Evolutionary conservation across 2,888 invertebrate species (phyloP).

Genomic region (Saturnia japonica): DNA sequence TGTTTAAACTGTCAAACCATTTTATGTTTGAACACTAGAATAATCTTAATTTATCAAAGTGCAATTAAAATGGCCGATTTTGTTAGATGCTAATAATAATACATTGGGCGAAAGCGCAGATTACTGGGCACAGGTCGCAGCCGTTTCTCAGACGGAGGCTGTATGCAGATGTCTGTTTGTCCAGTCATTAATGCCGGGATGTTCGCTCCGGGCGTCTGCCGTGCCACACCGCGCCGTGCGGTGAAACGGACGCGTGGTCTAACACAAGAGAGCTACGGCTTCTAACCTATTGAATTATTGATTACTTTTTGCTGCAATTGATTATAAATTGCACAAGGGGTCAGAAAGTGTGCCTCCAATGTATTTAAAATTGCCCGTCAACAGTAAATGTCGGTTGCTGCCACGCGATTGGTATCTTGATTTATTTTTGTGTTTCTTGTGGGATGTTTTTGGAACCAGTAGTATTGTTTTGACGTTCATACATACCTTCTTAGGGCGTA

Average conservation of each 20-base stretch:
- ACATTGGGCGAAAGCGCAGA: constrained; percentile 31
- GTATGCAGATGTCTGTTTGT: constrained; percentile 84
- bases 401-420: too few relatives aligned
- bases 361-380: too few relatives aligned
- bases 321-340: too few relatives aligned
- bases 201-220: constrained; percentile 42
- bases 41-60: not conserved
- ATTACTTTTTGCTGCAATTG: too few relatives aligned
- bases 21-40: not conserved
- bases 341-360: too few relatives aligned
- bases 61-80: constrained; percentile 4
- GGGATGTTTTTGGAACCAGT: too few relatives aligned
- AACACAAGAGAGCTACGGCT: constrained; percentile 26
- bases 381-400: too few relatives aligned
- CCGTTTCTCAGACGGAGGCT: constrained; percentile 47
- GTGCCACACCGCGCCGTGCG: not conserved
- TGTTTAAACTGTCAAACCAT: not conserved
- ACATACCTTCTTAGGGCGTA: too few relatives aligned
- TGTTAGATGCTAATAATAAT: constrained; percentile 29
- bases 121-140: constrained; percentile 15
- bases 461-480: too few relatives aligned
- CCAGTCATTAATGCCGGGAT: constrained; percentile 80
- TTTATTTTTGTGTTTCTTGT: too few relatives aligned
- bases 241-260: constrained; percentile 28
- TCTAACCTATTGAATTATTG: not conserved